These are phyloP conservation scores for Aricia artaxerxes DNA, from an alignment of 2,888 invertebrate genomes.

Conservation along the genomic window DNA sequence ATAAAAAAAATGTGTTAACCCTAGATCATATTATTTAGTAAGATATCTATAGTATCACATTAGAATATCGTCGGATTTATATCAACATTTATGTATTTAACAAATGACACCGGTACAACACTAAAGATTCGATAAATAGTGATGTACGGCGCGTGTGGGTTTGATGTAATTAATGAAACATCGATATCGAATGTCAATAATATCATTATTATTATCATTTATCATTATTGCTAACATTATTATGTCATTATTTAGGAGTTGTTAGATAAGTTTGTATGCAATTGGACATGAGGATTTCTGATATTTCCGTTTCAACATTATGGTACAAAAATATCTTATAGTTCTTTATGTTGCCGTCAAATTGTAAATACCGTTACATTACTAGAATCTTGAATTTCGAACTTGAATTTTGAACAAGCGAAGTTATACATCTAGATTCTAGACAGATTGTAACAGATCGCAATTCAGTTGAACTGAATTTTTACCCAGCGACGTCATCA, in stretches of 20 bases:
- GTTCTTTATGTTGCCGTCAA: no score
- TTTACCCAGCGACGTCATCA: no score
- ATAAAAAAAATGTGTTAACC: no score
- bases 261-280: background rate
- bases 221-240: conserved; percentile 6
- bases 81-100: conserved; percentile 39
- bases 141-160: conserved; percentile 31
- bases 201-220: conserved; percentile 11
- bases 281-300: background rate
- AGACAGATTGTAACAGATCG: no score
- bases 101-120: conserved; percentile 43
- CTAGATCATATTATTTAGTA: conserved; percentile 47
- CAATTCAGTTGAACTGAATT: no score
- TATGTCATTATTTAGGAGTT: background rate
- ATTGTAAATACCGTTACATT: no score
- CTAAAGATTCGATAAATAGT: conserved; percentile 42
- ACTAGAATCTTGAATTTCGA: no score
- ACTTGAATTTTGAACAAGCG: no score
- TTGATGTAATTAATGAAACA: conserved; percentile 28
- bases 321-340: no score
- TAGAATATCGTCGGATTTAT: conserved; percentile 48
- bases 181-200: conserved; percentile 20
- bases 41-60: conserved; percentile 48
- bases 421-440: no score
- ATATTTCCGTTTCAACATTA: no score